These are phyloP conservation scores for Drosophila auraria DNA, from an alignment of 1,140 invertebrate genomes.

Conservation along the genomic window DNA sequence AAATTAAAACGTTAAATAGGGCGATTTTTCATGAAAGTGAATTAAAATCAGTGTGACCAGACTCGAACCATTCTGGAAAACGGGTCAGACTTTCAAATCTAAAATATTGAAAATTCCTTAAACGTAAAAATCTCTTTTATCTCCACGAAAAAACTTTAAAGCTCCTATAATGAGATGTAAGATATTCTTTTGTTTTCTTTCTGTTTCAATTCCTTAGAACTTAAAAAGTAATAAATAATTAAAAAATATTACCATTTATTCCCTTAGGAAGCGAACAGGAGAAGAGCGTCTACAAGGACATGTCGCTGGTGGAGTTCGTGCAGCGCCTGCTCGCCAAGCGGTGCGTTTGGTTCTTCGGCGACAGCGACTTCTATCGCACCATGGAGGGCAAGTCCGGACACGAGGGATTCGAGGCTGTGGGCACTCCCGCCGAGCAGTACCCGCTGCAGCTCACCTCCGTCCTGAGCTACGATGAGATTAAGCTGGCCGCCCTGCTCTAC, in stretches of 20 bases:
- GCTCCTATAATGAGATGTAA: no score
- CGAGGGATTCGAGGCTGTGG: conserved; percentile 62
- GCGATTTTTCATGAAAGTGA: no score
- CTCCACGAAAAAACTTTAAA: no score
- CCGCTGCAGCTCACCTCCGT: conserved; percentile 57
- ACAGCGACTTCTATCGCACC: conserved; percentile 31
- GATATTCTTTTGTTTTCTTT: no score
- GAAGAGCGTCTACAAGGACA: conserved; percentile 36
- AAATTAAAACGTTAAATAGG: no score
- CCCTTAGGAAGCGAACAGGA: conserved; percentile 41
- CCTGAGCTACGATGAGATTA: conserved; percentile 79
- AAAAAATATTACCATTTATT: background rate
- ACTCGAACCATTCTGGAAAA: no score
- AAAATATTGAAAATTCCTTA: no score
- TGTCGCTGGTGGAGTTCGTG: conserved; percentile 54
- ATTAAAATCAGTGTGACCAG: no score
- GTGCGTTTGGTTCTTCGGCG: conserved; percentile 56
- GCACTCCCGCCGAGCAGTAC: conserved; percentile 29
- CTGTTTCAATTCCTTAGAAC: background rate
- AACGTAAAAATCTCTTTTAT: no score
- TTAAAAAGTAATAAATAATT: background rate
- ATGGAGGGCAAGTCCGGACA: conserved; percentile 26
- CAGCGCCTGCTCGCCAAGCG: conserved; percentile 70
- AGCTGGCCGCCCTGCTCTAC: conserved; percentile 87
- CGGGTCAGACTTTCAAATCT: no score